Conservation (phyloP, 2,113 vertebrate genomes). For the Ancistrus triradiatus region DNA sequence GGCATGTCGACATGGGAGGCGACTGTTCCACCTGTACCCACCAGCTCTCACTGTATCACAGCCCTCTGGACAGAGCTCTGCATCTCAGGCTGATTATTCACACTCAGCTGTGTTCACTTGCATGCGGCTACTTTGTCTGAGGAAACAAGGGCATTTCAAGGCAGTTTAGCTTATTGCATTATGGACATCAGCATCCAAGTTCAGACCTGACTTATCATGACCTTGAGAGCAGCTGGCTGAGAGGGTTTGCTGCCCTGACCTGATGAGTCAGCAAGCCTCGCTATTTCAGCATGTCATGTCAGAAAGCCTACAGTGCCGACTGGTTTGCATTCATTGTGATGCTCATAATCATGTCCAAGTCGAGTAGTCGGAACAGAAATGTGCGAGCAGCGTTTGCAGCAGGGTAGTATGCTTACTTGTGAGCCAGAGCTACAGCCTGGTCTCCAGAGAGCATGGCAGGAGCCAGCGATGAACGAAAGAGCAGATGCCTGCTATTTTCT, state of each 20-base stretch:
- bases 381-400: conserved; percentile 17
- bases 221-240: conserved; percentile 5
- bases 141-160: conserved; percentile 7
- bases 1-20: conserved; percentile 27
- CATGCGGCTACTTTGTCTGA: no score
- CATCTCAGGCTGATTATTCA: conserved; percentile 22
- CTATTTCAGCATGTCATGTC: conserved; percentile 9
- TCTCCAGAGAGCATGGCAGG: conserved; percentile 17
- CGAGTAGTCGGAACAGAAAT: conserved; percentile 34
- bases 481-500: conserved; percentile 49
- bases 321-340: conserved; percentile 18
- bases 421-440: conserved; percentile 29
- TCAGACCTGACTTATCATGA: background rate
- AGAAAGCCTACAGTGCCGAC: background rate
- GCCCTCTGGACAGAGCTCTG: conserved; percentile 7
- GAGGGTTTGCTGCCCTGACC: background rate
- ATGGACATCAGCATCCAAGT: background rate
- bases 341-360: conserved; percentile 19
- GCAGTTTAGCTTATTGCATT: background rate
- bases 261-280: conserved; percentile 17
- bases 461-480: conserved; percentile 19
- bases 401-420: conserved; percentile 8
- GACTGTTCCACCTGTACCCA: conserved; percentile 4
- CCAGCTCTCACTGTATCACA: no score
- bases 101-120: background rate